Evolutionary conservation across 2,113 vertebrate species (phyloP), one percentile per base, ranked within the genome.

Genomic region (Microcebus lehilahytsara): DNA sequence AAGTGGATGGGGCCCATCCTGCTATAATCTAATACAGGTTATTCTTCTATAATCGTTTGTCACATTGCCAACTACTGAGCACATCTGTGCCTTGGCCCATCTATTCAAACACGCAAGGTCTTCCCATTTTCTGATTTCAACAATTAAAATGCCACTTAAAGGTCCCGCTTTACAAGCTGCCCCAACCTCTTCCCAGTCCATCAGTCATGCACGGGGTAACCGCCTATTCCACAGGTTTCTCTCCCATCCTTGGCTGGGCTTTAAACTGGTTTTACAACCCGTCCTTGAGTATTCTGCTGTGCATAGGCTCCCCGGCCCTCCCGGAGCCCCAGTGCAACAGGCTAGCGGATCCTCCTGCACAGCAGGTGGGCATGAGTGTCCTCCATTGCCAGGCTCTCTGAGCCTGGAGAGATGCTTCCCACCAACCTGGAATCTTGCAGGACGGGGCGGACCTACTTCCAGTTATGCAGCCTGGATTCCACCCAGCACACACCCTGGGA

Each of bases 331-430:
- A 1, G 0, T 0, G 58, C 27, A 25, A 25, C 2, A 9, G 7
- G 34, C 37, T 0, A 0, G 79, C 0, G 1, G 7, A 7, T 8
- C 2, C 7, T 4, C 23, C 1, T 8, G 23, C 25, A 1, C 5
- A n/a, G 11, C 17, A 10, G 40, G 3, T 1, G 8, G 32, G 74
- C 56, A 2, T 0, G 13, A 9, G 16, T 0, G 27, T 3, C 34
- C 75, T 17, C 9, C 0, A 13, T 22, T 13, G 1, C 0, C 0
- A 90, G 75, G 27, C 1, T 19, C 49, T 56, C 16, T 3, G 71
- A 27, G 53, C 53, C 34, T 25, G 37, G 11, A 11, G 11, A n/a
- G 87, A n/a, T 16, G 12, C 34, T 27, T 60, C 53, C 49, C 16
- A 5, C 49, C 12, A 40, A 0, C 1, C 1, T 1, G 11, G 16